Evolutionary conservation across 2,113 vertebrate genomes (phyloP).

Genomic region (Puntigrus tetrazona): DNA sequence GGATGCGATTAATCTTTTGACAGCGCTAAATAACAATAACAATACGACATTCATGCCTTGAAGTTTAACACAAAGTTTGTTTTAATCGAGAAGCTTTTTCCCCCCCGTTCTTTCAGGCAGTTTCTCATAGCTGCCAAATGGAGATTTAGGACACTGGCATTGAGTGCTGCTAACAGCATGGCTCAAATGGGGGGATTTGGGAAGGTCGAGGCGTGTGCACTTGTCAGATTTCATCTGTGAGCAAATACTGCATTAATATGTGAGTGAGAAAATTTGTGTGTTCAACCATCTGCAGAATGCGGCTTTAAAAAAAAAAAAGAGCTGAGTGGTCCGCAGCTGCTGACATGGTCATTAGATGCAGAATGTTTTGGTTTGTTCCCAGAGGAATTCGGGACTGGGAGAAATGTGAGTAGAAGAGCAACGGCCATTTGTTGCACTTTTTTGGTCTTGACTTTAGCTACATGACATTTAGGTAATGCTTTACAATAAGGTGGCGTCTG

Average conservation of each 20-base stretch:
- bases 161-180: slow-evolving; percentile 8
- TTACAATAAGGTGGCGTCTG: no score
- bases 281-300: background rate
- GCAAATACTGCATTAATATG: slow-evolving; percentile 19
- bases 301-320: background rate
- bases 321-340: background rate
- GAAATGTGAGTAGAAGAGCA: background rate
- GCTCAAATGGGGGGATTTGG: background rate
- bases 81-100: background rate
- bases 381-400: background rate
- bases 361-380: background rate
- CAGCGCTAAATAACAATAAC: background rate
- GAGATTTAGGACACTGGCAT: background rate
- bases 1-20: no score
- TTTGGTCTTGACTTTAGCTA: background rate
- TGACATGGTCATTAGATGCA: background rate
- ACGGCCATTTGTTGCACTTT: background rate
- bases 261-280: background rate
- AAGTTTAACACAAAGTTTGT: background rate
- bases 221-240: slow-evolving; percentile 4
- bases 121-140: background rate
- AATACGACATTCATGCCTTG: no score
- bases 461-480: no score
- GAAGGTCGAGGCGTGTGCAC: background rate
- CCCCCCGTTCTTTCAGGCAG: background rate